A percentile compares a stretch with the other conserved stretches of the same genome.
Evolutionary conservation across 2,797 vertebrate genomes (phyloP).

Genomic region (Ataeniobius toweri): DNA sequence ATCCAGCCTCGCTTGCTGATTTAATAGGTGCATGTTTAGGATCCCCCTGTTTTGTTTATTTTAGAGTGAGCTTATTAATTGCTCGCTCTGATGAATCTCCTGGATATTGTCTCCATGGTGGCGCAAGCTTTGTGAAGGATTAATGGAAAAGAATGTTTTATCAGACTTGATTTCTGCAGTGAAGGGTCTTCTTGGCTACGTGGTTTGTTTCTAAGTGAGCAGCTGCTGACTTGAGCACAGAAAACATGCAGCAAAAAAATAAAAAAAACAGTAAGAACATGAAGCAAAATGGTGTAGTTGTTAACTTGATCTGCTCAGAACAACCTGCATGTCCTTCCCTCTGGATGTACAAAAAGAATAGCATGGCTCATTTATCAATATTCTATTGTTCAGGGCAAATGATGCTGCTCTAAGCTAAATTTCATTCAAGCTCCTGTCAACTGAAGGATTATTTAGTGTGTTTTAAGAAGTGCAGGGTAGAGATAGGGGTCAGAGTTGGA

Average conservation of each 20-base stretch:
- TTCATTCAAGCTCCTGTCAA: slow-evolving; percentile 83
- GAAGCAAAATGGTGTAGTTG: slow-evolving; percentile 27
- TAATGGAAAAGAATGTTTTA: slow-evolving; percentile 68
- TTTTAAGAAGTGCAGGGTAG: slow-evolving; percentile 82
- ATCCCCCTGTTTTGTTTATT: slow-evolving; percentile 81
- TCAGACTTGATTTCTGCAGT: slow-evolving; percentile 13
- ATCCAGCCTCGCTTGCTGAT: slow-evolving; percentile 74
- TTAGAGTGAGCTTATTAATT: slow-evolving; percentile 84
- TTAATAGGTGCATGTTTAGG: slow-evolving; percentile 79
- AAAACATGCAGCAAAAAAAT: slow-evolving; percentile 1
- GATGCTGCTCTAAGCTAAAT: slow-evolving; percentile 78
- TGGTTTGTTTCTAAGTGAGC: background rate
- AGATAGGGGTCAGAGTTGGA: slow-evolving; percentile 82
- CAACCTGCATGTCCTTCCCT: slow-evolving; percentile 35
- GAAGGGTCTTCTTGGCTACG: slow-evolving; percentile 14
- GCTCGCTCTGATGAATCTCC: slow-evolving; percentile 85
- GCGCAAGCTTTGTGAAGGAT: slow-evolving; percentile 69
- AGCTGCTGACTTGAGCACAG: slow-evolving; percentile 5
- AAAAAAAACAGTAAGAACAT: slow-evolving; percentile 13
- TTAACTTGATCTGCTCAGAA: slow-evolving; percentile 33
- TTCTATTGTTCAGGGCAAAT: slow-evolving; percentile 78
- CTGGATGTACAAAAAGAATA: slow-evolving; percentile 25
- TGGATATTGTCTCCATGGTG: slow-evolving; percentile 82
- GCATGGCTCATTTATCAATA: slow-evolving; percentile 77
- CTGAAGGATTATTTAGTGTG: slow-evolving; percentile 87